These are phyloP conservation scores for Drosophila algonquin DNA, from an alignment of 2,888 invertebrate species.

Conservation along the genomic window DNA sequence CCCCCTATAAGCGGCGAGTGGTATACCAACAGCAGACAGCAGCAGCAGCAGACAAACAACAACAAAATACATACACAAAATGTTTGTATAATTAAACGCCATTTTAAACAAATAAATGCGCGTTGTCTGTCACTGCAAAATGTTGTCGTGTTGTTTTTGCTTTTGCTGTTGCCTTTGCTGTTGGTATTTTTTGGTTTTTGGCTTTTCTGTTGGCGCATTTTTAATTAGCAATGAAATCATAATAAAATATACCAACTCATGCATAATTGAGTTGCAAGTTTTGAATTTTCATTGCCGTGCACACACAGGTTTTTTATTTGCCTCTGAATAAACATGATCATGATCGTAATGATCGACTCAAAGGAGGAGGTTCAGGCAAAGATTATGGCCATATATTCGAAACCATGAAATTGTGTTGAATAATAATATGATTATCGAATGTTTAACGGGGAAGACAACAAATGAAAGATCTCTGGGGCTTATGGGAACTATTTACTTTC, in stretches of 20 bases:
- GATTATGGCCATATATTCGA: not conserved
- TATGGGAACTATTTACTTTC: not conserved
- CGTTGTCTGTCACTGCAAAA: constrained; percentile 32
- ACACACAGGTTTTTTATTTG: constrained; percentile 11
- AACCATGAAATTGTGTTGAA: not conserved
- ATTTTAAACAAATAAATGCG: constrained; percentile 72
- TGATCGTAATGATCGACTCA: not conserved
- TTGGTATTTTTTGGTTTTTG: not conserved
- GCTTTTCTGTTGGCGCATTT: constrained; percentile 63
- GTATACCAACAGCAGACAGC: constrained; percentile 24
- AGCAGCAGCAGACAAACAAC: constrained; percentile 24
- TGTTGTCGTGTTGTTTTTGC: constrained; percentile 25
- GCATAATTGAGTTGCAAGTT: constrained; percentile 68
- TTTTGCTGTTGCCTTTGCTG: constrained; percentile 14
- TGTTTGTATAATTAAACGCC: constrained; percentile 70
- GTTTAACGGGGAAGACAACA: no score
- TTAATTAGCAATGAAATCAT: constrained; percentile 75
- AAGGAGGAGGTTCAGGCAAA: not conserved
- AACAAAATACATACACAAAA: constrained; percentile 39
- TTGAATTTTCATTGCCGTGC: constrained; percentile 52
- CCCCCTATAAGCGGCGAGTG: constrained; percentile 30
- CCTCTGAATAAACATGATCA: not conserved
- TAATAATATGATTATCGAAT: not conserved
- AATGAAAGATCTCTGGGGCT: not conserved
- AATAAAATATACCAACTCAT: constrained; percentile 54